Evolutionary conservation across 2,113 vertebrate genomes (phyloP).

Genomic region (Dicaeum eximium): DNA sequence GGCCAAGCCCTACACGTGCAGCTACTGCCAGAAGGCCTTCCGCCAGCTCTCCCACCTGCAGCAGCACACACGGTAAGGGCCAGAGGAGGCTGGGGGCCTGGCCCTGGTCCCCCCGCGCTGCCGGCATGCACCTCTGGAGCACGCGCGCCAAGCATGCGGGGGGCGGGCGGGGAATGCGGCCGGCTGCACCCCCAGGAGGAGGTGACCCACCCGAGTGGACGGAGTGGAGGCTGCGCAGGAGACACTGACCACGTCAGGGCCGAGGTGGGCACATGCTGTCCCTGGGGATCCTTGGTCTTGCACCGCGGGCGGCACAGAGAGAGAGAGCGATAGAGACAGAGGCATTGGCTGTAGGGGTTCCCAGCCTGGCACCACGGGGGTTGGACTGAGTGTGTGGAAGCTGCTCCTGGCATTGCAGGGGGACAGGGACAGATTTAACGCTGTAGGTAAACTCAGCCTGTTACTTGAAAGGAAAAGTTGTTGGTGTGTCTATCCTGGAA

Average conservation of each 20-base stretch:
- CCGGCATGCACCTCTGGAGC: slow-evolving; percentile 77
- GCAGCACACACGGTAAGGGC: slow-evolving; percentile 85
- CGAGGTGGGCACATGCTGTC: slow-evolving; percentile 52
- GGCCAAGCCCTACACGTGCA: slow-evolving; percentile 94
- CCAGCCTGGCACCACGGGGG: slow-evolving; percentile 20
- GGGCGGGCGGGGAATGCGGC: slow-evolving; percentile 71
- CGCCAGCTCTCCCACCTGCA: slow-evolving; percentile 67
- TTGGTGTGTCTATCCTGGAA: background rate
- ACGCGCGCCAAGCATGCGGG: slow-evolving; percentile 77
- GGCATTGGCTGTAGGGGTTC: slow-evolving; percentile 42
- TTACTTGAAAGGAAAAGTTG: background rate
- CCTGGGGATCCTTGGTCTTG: slow-evolving; percentile 52
- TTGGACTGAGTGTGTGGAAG: slow-evolving; percentile 55
- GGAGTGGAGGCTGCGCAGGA: slow-evolving; percentile 64
- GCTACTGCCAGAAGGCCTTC: slow-evolving; percentile 92
- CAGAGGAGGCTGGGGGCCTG: slow-evolving; percentile 73
- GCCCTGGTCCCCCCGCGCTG: slow-evolving; percentile 68
- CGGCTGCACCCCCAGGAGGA: slow-evolving; percentile 62
- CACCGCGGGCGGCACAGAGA: slow-evolving; percentile 56
- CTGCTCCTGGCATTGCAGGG: slow-evolving; percentile 50
- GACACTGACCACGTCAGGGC: slow-evolving; percentile 59
- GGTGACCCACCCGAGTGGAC: slow-evolving; percentile 60
- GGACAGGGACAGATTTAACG: background rate
- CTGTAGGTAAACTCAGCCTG: background rate
- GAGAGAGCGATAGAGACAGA: slow-evolving; percentile 60